Evolutionary conservation across 2,113 vertebrate genomes (phyloP), one percentile per base, ranked within the genome.

Genomic region (Micronycteris hirsuta): DNA sequence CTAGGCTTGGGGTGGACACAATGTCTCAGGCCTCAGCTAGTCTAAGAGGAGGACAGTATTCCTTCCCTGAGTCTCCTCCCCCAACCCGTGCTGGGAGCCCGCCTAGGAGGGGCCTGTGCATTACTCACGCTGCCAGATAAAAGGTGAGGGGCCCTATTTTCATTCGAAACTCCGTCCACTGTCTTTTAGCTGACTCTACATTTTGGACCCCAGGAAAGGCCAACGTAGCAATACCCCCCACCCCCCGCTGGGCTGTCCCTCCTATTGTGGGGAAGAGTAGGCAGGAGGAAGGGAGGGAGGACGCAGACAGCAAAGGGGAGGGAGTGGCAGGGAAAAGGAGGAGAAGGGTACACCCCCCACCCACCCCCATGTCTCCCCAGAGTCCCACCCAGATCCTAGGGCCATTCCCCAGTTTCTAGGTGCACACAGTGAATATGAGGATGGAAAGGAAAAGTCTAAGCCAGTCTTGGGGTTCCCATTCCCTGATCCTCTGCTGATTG

Each of bases 161-260:
- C 94, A 87, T 43, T 82, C 47, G 82, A 85, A 92, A 28, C 31
- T 28, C 94, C 6, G 41, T 12, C 5, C 36, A 63, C 3, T 36
- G 31, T 68, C 82, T 91, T 63, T 87, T 10, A 36, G 45, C 68
- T 96, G 93, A 95, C 88, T 89, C 38, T 70, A 86, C 96, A 92
- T 89, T 91, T 89, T 84, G 58, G 95, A 77, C 49, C 81, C 54
- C 33, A 36, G 70, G 84, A 82, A 83, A 80, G 86, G 70, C 65
- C 61, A 63, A 63, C 1, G 36, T 80, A 76, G 65, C 41, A 49
- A 67, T 7, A 52, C 36, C n/a, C 43, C 31, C 36, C n/a, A 36
- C 31, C n/a, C 20, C 28, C 73, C 56, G 41, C 31, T 24, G 24
- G 28, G 63, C 84, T 63, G 11, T 61, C 74, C 49, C 74, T 94